Conservation (phyloP, 2,113 vertebrate species). For the Elanus axillaris region DNA sequence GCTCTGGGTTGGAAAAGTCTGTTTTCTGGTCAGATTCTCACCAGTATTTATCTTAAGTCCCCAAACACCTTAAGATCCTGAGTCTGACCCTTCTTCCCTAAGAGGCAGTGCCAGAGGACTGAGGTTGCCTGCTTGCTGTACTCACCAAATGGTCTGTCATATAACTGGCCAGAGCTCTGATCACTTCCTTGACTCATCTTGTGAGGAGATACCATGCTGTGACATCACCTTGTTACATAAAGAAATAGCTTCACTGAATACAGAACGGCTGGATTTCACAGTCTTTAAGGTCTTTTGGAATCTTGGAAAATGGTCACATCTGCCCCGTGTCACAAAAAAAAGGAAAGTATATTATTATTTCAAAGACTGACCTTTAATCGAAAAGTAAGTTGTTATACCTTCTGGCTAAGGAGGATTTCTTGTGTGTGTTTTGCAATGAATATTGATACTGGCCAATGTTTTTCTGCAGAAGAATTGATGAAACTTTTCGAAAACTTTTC, state of each 20-base stretch:
- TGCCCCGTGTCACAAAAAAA: not conserved
- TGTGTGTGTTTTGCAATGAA: not conserved
- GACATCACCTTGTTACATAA: not conserved
- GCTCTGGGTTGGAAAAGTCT: not conserved
- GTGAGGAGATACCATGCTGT: not conserved
- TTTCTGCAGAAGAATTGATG: constrained; percentile 7
- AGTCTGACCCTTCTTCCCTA: not conserved
- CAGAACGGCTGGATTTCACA: not conserved
- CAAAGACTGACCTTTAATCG: not conserved
- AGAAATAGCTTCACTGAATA: not conserved
- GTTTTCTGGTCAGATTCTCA: not conserved
- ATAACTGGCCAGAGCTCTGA: not conserved
- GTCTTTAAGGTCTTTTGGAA: not conserved
- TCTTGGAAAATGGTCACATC: not conserved
- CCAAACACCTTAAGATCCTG: not conserved
- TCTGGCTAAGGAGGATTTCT: not conserved
- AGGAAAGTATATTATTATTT: not conserved
- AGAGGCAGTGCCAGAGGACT: not conserved
- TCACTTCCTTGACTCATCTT: not conserved
- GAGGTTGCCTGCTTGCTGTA: not conserved
- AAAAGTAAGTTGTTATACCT: not conserved
- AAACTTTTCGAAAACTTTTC: not conserved
- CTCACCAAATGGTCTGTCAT: not conserved
- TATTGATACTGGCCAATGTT: constrained; percentile 52
- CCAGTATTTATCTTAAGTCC: not conserved